These are phyloP conservation scores for Cinclus cinclus DNA, from an alignment of 2,113 vertebrate species.

Conservation along the genomic window DNA sequence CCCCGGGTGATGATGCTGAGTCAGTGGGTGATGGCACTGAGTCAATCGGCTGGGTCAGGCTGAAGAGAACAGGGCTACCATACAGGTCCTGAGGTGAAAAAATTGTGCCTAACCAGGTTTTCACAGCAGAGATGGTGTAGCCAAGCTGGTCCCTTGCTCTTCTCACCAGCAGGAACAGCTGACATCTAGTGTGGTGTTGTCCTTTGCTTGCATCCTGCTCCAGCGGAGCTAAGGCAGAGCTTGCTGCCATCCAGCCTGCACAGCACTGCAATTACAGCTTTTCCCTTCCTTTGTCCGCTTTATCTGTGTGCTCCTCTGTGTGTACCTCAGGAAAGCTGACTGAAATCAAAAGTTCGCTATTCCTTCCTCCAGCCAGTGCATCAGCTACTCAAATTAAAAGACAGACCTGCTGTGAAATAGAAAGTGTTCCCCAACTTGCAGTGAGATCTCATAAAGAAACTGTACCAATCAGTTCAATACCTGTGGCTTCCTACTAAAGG, in stretches of 20 bases:
- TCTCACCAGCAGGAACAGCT: not conserved
- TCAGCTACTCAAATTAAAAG: slow-evolving; percentile 1
- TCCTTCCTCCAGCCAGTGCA: not conserved
- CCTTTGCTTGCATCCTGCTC: not conserved
- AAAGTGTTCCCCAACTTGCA: not conserved
- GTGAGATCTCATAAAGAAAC: not conserved
- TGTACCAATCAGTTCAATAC: not conserved
- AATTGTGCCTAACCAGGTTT: not conserved
- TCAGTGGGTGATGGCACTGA: not conserved
- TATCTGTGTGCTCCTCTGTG: not conserved
- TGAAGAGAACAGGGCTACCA: not conserved
- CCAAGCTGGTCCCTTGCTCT: not conserved
- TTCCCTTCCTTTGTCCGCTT: not conserved
- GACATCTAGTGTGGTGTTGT: rapidly evolving
- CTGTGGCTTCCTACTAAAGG: slow-evolving; percentile 21
- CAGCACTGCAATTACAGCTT: not conserved
- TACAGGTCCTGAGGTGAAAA: not conserved
- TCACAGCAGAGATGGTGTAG: not conserved
- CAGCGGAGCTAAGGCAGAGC: not conserved
- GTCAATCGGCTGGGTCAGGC: not conserved
- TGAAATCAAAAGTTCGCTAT: slow-evolving; percentile 1
- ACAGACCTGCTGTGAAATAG: not conserved
- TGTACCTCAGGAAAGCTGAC: not conserved
- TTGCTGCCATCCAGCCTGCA: not conserved
- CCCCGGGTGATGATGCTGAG: not conserved